Base-by-base conservation (phyloP, 2,888 invertebrate genomes). In the Noctua pronuba region DNA sequence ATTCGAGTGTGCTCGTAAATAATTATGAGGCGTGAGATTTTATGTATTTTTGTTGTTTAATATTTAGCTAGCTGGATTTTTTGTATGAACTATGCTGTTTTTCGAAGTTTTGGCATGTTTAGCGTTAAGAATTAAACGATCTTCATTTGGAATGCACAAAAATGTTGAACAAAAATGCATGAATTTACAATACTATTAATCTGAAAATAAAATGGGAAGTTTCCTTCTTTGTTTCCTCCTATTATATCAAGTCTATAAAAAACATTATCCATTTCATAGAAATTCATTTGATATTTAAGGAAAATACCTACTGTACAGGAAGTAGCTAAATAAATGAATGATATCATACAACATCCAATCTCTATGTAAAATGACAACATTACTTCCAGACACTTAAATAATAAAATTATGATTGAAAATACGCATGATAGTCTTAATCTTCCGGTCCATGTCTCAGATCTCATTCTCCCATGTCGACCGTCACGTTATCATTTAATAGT, bases 21-120 rank as follows among this genome's bases (percentile, higher is more conserved):
- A 82, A 68, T 52, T 35, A 35, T 38, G 31, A 31, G 16, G 75
- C 72, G 76, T 83, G 82, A 85, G 58, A 68, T 75, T 80, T 60
- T 65, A 31, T 41, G 35, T 70, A 52, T 69, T 65, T 64, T 67
- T 21, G 10, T 69, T 62, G 35, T 64, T 64, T 44, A 28, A 52
- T 65, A 65, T 69, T 44, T 58, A 35, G 46, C 41, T 55, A 31
- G 5, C 16, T 64, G 28, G 38, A 38, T 0, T 58, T 81, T 35
- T 65, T 41, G 31, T 58, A 1, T 49, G 74, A 38, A 38, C 65
- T 58, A 1, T 41, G 13, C 35, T 64, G 41, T 28, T 66, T 73
- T 79, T 75, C 28, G 35, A 35, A 44, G 18, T 58, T 74, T 82
- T 58, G 7, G 75, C 82, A 60, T 79, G 82, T 49, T 58, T 35